Base-by-base conservation (phyloP, 2,113 vertebrate species). In the Mirza zaza region DNA sequence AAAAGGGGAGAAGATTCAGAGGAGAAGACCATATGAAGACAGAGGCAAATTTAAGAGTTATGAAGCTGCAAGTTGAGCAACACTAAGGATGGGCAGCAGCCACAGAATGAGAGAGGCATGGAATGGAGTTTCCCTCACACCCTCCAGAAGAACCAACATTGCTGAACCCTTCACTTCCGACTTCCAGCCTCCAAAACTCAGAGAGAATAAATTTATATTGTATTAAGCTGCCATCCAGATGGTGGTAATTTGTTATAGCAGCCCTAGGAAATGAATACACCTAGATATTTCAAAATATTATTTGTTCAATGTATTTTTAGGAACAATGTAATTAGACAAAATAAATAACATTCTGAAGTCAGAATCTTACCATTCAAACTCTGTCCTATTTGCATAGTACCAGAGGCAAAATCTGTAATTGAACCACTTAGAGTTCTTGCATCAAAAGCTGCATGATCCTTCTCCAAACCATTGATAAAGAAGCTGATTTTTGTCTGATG, bases 401-500 rank as follows among this genome's bases (percentile, higher is more conserved):
- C 98, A 61, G 97, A 97, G 39, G 81, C 97, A 84, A 97, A 91
- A 96, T 99, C 99, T 85, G 83, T 93, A 92, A 99, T 68, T 59
- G 98, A 94, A 87, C 97, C 98, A 77, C 61, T 94, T 76, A 99
- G 98, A 90, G 97, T 98, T 91, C 98, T 98, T 73, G 99, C 97
- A 97, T 99, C 99, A 97, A 99, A 99, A 57, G 99, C 98, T 61
- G 98, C 99, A 50, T 98, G 98, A 91, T 99, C 99, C 75, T 99
- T 98, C 98, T 99, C 99, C 81, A 99, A 98, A 8, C 99, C 99
- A 97, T 99, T 98, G 96, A 99, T 95, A 96, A 99, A 99, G 87
- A 99, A 99, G 98, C 98, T 99, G 97, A 98, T 98, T 95, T 97
- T 98, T 91, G 97, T 99, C 71, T 98, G 98, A 93, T 99, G 98